Percentiles rank a stretch among this genome's conserved stretches.
Conservation (phyloP, 1,140 invertebrate species). For the Drusus annulatus region DNA sequence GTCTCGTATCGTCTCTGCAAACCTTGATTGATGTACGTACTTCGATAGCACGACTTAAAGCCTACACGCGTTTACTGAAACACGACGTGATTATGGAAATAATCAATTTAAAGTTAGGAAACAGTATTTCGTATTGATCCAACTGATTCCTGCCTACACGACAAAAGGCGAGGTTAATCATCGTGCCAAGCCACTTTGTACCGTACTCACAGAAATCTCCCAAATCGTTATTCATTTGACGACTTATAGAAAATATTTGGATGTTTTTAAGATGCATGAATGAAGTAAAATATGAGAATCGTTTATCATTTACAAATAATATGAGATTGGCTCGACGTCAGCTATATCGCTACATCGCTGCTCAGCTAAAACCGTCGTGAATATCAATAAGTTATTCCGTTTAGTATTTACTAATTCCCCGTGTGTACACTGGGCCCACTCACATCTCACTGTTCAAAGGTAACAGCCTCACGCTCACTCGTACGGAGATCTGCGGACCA, state of each 20-base stretch:
- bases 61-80: not conserved
- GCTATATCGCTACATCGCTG: slow-evolving; percentile 9
- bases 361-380: not conserved
- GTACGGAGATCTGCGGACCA: not conserved
- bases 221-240: slow-evolving; percentile 9
- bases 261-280: slow-evolving; percentile 4
- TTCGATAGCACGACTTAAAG: slow-evolving; percentile 7
- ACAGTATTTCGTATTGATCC: too few relatives aligned
- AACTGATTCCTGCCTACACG: too few relatives aligned
- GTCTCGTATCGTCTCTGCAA: slow-evolving; percentile 10
- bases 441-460: not conserved
- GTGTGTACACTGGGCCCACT: not conserved
- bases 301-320: slow-evolving; percentile 1
- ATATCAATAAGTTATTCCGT: slow-evolving; percentile 20
- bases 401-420: slow-evolving; percentile 3
- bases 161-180: not conserved
- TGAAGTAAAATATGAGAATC: not conserved
- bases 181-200: not conserved
- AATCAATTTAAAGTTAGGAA: slow-evolving; percentile 1
- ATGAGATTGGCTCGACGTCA: not conserved
- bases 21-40: slow-evolving; percentile 26
- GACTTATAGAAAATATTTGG: not conserved
- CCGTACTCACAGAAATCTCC: not conserved
- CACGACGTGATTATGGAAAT: not conserved
- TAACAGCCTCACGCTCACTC: not conserved